Evolutionary conservation across 2,888 invertebrate genomes (phyloP), one percentile per base, ranked within the genome.

Genomic region (Pyrrhia umbra): DNA sequence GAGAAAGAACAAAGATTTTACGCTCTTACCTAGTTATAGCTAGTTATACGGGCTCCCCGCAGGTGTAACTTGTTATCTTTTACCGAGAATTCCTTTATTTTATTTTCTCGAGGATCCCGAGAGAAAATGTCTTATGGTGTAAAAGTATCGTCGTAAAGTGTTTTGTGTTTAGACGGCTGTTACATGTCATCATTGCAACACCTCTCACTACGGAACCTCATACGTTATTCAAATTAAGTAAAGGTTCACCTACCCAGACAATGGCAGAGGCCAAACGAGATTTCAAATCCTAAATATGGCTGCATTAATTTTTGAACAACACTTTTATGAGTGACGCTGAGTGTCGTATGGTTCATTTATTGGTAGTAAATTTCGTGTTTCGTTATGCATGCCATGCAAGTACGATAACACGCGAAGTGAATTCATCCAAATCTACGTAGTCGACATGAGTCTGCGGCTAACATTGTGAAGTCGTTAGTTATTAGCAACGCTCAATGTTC

Each of bases 41-140:
- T 90, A 91, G 90, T 89, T 93, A 90, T 88, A 85, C 88, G 80
- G 83, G 82, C 84, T 88, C 86, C 88, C 90, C 87, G 91, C 93
- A 92, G 92, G 91, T 93, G 93, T 89, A 89, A 90, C 90, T 92
- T 90, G 90, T 91, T 93, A 92, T 92, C 90, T 91, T 86, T 89
- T 88, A 85, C 88, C 76, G 72, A 82, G 91, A 90, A 91, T 88
- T 86, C 83, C 83, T 89, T 89, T 88, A 86, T 88, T 88, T 88
- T 86, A 82, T 89, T 86, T 85, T 73, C 83, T 79, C 73, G 68
- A 78, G 78, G 77, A 85, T 84, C 77, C 79, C 71, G 59, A 80
- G 77, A 83, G 82, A 83, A 82, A 85, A 86, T 87, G 81, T 82
- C 72, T 84, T 10, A 81, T 81, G 85, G 81, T 81, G 86, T 88